Percentiles rank a stretch among this genome's conserved stretches.
These are phyloP conservation scores for Antigone vipio DNA, from an alignment of 2,113 vertebrate species.

Conservation along the genomic window DNA sequence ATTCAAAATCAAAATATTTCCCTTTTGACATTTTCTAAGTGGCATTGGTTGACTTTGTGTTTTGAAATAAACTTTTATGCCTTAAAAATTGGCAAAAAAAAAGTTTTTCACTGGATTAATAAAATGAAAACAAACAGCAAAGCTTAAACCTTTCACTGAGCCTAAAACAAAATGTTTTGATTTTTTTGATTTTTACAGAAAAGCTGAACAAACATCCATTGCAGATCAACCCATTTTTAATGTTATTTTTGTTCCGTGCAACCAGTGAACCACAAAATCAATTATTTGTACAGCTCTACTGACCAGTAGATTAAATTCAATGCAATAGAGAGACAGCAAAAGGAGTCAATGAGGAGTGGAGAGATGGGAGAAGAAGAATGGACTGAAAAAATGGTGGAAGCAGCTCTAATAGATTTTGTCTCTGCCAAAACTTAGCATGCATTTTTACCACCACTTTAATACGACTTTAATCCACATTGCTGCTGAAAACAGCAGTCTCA, in stretches of 20 bases:
- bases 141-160: neutral
- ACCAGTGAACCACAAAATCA: slow-evolving; percentile 50
- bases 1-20: neutral
- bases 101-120: neutral
- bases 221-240: slow-evolving; percentile 23
- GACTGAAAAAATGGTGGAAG: neutral
- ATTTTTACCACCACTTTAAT: neutral
- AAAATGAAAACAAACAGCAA: neutral
- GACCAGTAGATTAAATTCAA: slow-evolving; percentile 51
- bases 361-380: neutral
- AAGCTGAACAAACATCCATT: slow-evolving; percentile 38
- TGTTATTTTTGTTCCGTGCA: slow-evolving; percentile 14
- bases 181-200: slow-evolving; percentile 17
- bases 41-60: neutral
- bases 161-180: slow-evolving; percentile 20
- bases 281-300: slow-evolving; percentile 44
- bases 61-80: neutral
- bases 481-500: neutral
- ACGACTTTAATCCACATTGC: neutral
- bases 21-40: neutral
- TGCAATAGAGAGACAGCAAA: neutral
- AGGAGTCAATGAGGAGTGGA: slow-evolving; percentile 12
- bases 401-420: neutral
- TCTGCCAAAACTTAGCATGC: neutral
- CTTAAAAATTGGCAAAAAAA: neutral